These are phyloP conservation scores for Galerucella calmariensis DNA, from an alignment of 2,888 invertebrate genomes.

Conservation along the genomic window DNA sequence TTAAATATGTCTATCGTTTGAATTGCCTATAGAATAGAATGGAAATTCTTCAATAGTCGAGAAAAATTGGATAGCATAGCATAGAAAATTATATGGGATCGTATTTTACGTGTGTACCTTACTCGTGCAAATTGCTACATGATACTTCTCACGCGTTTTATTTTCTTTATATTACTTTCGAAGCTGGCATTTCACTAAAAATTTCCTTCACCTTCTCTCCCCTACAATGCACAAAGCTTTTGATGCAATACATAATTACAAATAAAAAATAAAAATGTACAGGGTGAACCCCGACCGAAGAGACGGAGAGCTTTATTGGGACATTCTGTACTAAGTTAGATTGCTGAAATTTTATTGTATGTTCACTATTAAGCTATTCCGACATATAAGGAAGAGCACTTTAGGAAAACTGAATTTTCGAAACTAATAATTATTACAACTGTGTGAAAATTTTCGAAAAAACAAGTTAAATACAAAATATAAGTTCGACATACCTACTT, in stretches of 20 bases:
- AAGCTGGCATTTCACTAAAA: not conserved
- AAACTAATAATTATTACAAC: not conserved
- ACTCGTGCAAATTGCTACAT: conserved; percentile 7
- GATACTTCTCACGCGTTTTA: not conserved
- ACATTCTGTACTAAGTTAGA: too few species aligned
- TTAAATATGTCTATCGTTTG: not conserved
- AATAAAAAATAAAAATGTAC: too few species aligned
- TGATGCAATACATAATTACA: too few species aligned
- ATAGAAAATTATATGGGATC: conserved; percentile 4
- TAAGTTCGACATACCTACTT: not conserved
- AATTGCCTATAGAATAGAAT: conserved; percentile 1
- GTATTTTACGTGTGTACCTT: conserved; percentile 3
- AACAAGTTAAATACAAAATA: not conserved
- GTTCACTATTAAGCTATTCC: too few species aligned
- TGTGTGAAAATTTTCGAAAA: not conserved
- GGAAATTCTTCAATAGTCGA: not conserved
- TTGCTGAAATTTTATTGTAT: too few species aligned
- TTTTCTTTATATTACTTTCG: not conserved
- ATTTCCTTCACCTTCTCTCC: too few species aligned
- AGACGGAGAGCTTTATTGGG: too few species aligned
- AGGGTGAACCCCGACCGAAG: too few species aligned
- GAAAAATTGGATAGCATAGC: conserved; percentile 1
- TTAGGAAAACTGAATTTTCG: too few species aligned
- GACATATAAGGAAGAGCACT: too few species aligned
- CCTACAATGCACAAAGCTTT: too few species aligned